Evolutionary conservation across 1,140 invertebrate species (phyloP).

Genomic region (Sinonovacula constricta): DNA sequence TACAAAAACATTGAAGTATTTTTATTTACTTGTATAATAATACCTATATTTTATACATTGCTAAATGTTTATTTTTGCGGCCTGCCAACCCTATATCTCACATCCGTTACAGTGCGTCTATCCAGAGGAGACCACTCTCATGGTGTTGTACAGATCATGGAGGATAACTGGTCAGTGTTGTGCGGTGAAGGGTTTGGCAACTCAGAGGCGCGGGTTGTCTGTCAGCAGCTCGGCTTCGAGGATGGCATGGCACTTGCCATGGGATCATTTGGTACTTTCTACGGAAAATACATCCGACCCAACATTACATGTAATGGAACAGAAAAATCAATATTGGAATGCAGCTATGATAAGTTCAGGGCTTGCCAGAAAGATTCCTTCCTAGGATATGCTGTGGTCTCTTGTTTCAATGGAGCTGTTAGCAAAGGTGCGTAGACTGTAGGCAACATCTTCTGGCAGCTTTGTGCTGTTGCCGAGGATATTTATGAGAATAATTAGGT

Average conservation of each 20-base stretch:
- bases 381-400: slow-evolving; percentile 66
- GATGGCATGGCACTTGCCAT: slow-evolving; percentile 59
- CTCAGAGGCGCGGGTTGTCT: slow-evolving; percentile 62
- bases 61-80: no score
- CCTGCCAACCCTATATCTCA: no score
- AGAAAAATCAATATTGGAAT: slow-evolving; percentile 62
- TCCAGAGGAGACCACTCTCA: slow-evolving; percentile 63
- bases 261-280: slow-evolving; percentile 64
- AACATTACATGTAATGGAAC: slow-evolving; percentile 62
- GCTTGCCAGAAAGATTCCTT: slow-evolving; percentile 59
- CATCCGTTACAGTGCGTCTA: slow-evolving; percentile 62
- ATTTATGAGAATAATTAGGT: no score
- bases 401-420: slow-evolving; percentile 65
- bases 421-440: slow-evolving; percentile 52
- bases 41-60: no score
- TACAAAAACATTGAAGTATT: no score
- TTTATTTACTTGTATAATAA: no score
- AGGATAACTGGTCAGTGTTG: slow-evolving; percentile 58
- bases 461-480: no score
- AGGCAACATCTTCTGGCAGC: no score
- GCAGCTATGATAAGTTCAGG: slow-evolving; percentile 55
- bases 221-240: slow-evolving; percentile 63
- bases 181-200: slow-evolving; percentile 64
- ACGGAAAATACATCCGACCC: slow-evolving; percentile 55
- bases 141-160: slow-evolving; percentile 65